phyloP scores from a whole-genome alignment of 1,140 invertebrate species.

The Euborellia annulipes region DNA sequence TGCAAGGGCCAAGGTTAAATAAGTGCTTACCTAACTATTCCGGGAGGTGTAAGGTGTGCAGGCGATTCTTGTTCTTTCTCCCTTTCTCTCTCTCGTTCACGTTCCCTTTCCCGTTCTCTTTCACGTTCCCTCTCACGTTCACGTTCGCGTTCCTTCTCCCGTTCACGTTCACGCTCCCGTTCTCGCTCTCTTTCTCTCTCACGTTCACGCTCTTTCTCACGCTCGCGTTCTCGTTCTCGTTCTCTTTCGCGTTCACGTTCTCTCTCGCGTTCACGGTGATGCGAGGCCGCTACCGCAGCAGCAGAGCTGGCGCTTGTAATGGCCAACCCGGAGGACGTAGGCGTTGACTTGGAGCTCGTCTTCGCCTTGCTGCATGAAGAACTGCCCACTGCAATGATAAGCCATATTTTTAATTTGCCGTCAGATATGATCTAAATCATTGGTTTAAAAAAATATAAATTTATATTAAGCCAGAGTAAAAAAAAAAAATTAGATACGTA shows the following conservation, averaged over 20 bases:
- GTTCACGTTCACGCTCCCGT: slow-evolving; percentile 5
- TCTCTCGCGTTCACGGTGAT: background rate
- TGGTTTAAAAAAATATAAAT: no score
- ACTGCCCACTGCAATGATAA: no score
- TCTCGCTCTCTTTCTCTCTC: slow-evolving; percentile 4
- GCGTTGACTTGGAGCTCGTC: slow-evolving; percentile 1
- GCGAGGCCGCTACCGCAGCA: background rate
- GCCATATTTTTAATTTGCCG: no score
- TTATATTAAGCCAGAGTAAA: no score
- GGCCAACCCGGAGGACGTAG: background rate
- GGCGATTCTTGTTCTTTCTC: no score
- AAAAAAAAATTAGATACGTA: no score
- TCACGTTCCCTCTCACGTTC: background rate
- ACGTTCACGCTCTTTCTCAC: slow-evolving; percentile 5
- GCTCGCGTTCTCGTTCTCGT: slow-evolving; percentile 2
- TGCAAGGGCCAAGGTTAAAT: no score
- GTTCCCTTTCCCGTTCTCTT: slow-evolving; percentile 1
- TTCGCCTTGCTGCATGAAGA: slow-evolving; percentile 1
- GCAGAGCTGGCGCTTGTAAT: no score
- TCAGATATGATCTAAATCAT: no score
- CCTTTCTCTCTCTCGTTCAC: slow-evolving; percentile 5
- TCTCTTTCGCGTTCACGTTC: background rate
- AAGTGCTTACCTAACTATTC: slow-evolving; percentile 7
- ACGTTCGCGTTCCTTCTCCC: slow-evolving; percentile 1
- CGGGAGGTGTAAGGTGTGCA: background rate